These are phyloP conservation scores for Danio kyathit DNA, from an alignment of 2,797 vertebrate genomes.

Conservation along the genomic window DNA sequence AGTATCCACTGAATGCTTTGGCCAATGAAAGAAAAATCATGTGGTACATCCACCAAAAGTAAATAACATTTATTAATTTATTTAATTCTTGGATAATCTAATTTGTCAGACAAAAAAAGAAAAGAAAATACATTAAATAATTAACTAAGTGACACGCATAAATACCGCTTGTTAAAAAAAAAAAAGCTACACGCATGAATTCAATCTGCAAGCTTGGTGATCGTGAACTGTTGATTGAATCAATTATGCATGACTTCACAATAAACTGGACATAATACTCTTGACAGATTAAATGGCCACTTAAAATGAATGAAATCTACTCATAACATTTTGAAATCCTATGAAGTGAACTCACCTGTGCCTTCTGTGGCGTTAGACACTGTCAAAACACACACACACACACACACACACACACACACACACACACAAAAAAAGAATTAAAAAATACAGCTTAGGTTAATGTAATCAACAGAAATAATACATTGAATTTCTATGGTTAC, in stretches of 20 bases:
- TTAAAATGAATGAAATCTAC: neutral
- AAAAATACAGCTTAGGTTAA: neutral
- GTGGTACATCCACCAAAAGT: too few species aligned
- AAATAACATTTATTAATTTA: too few species aligned
- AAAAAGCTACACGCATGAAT: neutral
- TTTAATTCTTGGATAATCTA: too few species aligned
- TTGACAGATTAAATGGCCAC: neutral
- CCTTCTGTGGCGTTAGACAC: conserved; percentile 78
- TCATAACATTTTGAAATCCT: neutral
- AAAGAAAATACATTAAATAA: too few species aligned
- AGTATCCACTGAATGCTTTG: too few species aligned
- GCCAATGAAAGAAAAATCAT: too few species aligned
- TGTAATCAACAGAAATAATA: neutral
- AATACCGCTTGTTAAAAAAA: too few species aligned
- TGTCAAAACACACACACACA: conserved; percentile 68
- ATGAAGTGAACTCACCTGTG: conserved; percentile 76
- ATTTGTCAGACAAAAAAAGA: too few species aligned
- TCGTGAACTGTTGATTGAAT: neutral
- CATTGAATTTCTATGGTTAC: neutral
- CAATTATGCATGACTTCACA: neutral
- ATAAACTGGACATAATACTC: neutral
- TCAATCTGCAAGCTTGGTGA: too few species aligned
- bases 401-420: neutral
- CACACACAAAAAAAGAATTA: too few species aligned
- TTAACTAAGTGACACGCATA: too few species aligned